Evolutionary conservation across 2,113 vertebrate species (phyloP).

Genomic region (Dryoscopus gambensis): DNA sequence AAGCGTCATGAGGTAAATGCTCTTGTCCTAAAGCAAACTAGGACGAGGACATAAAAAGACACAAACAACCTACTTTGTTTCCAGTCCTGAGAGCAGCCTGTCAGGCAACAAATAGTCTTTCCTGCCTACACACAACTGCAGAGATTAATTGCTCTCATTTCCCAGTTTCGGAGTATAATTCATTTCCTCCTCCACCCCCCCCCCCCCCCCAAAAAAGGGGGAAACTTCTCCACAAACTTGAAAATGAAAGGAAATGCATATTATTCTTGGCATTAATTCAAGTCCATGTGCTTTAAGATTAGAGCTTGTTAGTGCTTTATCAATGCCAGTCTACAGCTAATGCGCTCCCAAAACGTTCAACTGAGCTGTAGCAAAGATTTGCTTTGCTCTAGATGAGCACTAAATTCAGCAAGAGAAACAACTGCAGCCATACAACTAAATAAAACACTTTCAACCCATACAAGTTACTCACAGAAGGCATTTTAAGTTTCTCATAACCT

Average conservation of each 20-base stretch:
- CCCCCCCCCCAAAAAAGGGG: not conserved
- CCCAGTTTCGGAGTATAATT: not conserved
- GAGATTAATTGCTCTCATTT: conserved; percentile 56
- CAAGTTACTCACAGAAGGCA: not conserved
- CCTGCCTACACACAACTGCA: conserved; percentile 23
- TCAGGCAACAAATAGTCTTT: conserved; percentile 48
- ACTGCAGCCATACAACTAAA: not conserved
- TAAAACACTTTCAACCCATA: not conserved
- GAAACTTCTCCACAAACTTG: not conserved
- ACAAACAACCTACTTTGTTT: conserved; percentile 58
- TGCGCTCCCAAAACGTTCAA: not conserved
- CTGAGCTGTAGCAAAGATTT: not conserved
- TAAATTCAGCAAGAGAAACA: not conserved
- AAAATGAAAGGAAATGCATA: not conserved
- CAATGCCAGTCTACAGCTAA: not conserved
- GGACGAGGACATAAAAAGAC: conserved; percentile 61
- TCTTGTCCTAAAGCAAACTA: conserved; percentile 65
- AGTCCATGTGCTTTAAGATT: not conserved
- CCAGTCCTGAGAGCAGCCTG: conserved; percentile 28
- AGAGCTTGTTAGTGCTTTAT: not conserved
- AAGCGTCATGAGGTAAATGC: conserved; percentile 61
- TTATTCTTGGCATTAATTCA: not conserved
- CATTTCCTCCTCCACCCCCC: not conserved
- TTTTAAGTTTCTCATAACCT: not conserved
- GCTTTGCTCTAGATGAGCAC: not conserved